Evolutionary conservation across 2,797 vertebrate species (phyloP), one percentile per base, ranked within the genome.

Genomic region (Oreortyx pictus): DNA sequence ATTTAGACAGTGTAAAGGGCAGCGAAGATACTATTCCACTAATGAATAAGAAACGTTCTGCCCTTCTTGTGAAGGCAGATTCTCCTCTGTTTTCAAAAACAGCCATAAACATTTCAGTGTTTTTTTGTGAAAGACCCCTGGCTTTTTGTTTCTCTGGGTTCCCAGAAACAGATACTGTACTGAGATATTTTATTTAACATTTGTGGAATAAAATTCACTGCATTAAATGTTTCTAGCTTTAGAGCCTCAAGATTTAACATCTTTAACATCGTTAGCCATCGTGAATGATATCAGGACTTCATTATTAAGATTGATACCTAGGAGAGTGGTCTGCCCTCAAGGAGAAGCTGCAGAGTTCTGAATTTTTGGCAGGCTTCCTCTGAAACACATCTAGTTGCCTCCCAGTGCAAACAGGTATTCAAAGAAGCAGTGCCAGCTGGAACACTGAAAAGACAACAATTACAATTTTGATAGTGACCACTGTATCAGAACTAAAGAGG

Each of bases 361-460:
- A 92, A 92, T 72, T 89, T 91, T 90, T 47, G 4, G 39, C 70
- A 91, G 79, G 46, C 35, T 72, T 95, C 49, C 46, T 87, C 82
- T 73, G 56, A 85, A 91, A 66, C 59, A 78, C 39, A 66, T 89
- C n/a, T 50, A 86, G 35, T 64, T 31, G 33, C 57, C 57, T 59
- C 73, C 76, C 74, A 87, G 29, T 33, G 54, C 61, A 88, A 77
- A 70, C 0, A 78, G n/a, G 25, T 77, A 73, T 88, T 91, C 76
- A 88, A 87, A 92, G 75, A 85, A 85, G 75, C 43, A 50, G 31
- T 16, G 64, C 49, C 68, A 77, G 88, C 33, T 89, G 72, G 44
- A 82, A 89, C 88, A 83, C 17, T 22, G 61, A 59, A 81, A 25
- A 61, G 43, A 57, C 8, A 7, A 18, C 49, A 66, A 73, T 6